These are phyloP conservation scores for Eustalomyia histrio DNA, from an alignment of 2,888 invertebrate species.

Conservation along the genomic window DNA sequence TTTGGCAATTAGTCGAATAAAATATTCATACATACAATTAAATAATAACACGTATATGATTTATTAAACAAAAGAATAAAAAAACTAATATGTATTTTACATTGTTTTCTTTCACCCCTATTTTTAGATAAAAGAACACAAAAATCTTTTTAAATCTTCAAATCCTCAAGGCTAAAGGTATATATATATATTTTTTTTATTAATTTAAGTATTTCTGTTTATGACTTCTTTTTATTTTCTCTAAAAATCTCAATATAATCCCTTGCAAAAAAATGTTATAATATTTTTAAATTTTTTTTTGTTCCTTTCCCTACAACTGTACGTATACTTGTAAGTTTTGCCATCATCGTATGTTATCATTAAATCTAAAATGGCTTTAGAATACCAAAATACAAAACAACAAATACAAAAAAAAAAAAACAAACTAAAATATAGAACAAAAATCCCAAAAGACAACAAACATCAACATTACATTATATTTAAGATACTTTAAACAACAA, in stretches of 20 bases:
- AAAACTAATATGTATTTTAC: no score
- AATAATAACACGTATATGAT: background rate
- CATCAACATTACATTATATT: slow-evolving; percentile 17
- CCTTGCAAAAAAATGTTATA: slow-evolving; percentile 8
- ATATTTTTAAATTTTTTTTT: background rate
- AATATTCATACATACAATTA: background rate
- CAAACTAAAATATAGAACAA: background rate
- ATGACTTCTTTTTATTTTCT: background rate
- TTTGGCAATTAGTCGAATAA: no score
- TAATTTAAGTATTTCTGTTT: background rate
- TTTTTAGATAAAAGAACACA: background rate
- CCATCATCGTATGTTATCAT: slow-evolving; percentile 50
- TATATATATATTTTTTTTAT: background rate
- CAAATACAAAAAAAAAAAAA: slow-evolving; percentile 10
- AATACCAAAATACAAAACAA: background rate
- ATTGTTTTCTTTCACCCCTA: background rate
- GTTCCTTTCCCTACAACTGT: background rate
- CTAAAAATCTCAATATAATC: slow-evolving; percentile 23
- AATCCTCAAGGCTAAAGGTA: background rate
- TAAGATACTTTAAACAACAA: slow-evolving; percentile 1
- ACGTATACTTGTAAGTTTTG: background rate
- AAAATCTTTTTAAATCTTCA: background rate
- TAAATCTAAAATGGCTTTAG: slow-evolving; percentile 42
- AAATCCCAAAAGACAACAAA: slow-evolving; percentile 25
- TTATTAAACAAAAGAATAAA: no score